A percentile compares a stretch with the other conserved stretches of the same genome.
Evolutionary conservation across 2,113 vertebrate species (phyloP).

Genomic region (Octodon degus): DNA sequence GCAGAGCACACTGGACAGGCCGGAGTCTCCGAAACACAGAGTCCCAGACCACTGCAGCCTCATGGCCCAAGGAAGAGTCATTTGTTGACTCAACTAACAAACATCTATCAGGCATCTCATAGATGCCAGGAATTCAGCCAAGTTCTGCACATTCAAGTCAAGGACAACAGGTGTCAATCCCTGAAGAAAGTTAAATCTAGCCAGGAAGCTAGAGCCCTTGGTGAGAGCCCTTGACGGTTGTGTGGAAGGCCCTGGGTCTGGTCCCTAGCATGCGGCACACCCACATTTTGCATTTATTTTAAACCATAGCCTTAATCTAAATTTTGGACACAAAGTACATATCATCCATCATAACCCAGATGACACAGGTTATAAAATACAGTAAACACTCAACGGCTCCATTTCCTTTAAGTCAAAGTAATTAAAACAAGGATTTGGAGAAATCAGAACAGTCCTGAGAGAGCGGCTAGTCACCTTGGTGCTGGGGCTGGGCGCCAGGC

Average conservation of each 20-base stretch:
- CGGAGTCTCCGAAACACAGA: fast-evolving
- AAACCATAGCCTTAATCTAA: neutral
- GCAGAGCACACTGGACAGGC: neutral
- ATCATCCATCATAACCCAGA: too few relatives aligned
- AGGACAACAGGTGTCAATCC: fast-evolving
- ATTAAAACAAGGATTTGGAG: neutral
- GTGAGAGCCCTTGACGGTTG: neutral
- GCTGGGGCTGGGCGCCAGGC: neutral
- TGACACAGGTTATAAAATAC: neutral
- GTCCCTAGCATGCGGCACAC: neutral
- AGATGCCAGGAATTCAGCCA: fast-evolving
- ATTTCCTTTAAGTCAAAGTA: neutral
- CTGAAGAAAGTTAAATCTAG: neutral
- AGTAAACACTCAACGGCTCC: neutral
- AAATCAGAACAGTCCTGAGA: neutral
- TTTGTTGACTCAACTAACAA: neutral
- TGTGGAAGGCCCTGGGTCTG: neutral
- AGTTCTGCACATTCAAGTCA: neutral
- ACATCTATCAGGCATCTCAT: neutral
- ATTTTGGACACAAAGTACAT: neutral
- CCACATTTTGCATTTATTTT: neutral
- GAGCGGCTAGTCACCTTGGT: neutral
- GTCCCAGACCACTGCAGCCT: neutral
- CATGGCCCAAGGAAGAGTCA: fast-evolving
- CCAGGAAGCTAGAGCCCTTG: neutral